Evolutionary conservation across 2,113 vertebrate genomes (phyloP).

Genomic region (Prinia subflava): DNA sequence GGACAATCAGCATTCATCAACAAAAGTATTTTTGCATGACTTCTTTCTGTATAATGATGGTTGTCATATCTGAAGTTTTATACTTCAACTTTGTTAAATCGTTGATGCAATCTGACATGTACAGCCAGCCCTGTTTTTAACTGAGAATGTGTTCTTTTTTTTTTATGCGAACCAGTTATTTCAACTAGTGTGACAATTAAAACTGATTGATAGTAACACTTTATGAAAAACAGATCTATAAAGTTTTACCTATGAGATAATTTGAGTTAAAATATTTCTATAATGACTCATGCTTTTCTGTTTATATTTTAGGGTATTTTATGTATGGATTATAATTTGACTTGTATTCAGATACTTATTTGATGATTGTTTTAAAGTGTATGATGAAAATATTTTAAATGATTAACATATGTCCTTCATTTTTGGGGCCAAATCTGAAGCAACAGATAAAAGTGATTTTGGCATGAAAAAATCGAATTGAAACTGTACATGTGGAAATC

Average conservation of each 20-base stretch:
- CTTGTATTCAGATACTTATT: neutral
- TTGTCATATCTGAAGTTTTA: neutral
- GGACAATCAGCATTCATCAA: neutral
- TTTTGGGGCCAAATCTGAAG: neutral
- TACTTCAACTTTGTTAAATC: neutral
- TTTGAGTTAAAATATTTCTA: neutral
- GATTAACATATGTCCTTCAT: neutral
- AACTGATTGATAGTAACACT: neutral
- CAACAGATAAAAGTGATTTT: neutral
- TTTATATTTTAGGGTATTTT: neutral
- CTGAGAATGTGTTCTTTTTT: neutral
- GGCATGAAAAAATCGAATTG: neutral
- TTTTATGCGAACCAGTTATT: neutral
- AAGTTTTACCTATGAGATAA: neutral
- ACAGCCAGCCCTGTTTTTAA: neutral
- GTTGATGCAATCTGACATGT: neutral
- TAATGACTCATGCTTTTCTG: neutral
- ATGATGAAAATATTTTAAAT: neutral
- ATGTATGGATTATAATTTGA: neutral
- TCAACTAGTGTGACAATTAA: neutral
- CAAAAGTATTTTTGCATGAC: neutral
- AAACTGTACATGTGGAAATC: neutral
- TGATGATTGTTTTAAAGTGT: neutral
- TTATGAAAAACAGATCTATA: neutral
- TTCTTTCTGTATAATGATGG: neutral